Conservation (phyloP, 2,113 vertebrate genomes). For the Aepyceros melampus region DNA sequence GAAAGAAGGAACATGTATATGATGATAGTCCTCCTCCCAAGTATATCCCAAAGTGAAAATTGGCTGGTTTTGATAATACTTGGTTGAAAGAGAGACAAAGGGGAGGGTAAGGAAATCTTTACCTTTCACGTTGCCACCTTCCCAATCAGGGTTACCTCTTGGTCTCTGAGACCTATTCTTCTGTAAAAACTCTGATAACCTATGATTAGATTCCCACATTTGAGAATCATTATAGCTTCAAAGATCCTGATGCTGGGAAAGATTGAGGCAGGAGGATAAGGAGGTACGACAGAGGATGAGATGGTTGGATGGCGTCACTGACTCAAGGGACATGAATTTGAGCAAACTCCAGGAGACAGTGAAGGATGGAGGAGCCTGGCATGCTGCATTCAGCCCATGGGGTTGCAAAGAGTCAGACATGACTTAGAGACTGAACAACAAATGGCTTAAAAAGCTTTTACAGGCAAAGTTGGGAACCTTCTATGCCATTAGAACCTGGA, state of each 20-base stretch:
- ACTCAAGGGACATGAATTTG: background rate
- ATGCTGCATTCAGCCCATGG: background rate
- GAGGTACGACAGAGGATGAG: background rate
- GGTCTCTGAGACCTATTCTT: background rate
- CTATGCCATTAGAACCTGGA: background rate
- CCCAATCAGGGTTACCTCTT: background rate
- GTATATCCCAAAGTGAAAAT: background rate
- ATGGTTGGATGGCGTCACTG: background rate
- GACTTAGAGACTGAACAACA: background rate
- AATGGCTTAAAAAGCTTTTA: background rate
- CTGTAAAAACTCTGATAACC: background rate
- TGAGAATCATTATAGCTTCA: background rate
- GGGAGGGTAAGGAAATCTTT: background rate
- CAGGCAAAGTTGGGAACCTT: background rate
- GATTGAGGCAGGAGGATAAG: background rate
- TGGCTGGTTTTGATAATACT: background rate
- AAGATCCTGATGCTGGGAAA: background rate
- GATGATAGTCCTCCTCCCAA: accelerated
- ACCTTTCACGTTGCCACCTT: background rate
- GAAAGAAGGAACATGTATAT: background rate
- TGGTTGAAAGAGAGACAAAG: background rate
- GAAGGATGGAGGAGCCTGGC: background rate
- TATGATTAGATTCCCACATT: background rate
- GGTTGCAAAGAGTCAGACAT: background rate
- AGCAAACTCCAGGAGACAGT: background rate